These are phyloP conservation scores for Drosophila pandora DNA, from an alignment of 1,140 invertebrate species.

Conservation along the genomic window DNA sequence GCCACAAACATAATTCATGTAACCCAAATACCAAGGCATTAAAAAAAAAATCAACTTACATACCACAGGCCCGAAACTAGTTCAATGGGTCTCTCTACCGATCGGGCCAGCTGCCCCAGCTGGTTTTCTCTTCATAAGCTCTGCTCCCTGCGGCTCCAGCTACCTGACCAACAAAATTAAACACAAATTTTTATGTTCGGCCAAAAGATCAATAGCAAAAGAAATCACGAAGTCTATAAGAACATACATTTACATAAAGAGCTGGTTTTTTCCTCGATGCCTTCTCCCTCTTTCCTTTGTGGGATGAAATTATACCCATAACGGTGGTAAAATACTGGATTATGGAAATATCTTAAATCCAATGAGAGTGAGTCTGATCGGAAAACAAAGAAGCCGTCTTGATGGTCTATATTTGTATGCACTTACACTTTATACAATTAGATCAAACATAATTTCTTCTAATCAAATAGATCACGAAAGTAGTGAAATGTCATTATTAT, in stretches of 20 bases:
- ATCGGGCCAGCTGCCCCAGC: conserved; percentile 56
- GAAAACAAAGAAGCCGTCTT: conserved; percentile 23
- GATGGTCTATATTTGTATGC: not conserved
- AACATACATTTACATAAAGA: conserved; percentile 73
- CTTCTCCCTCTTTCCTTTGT: conserved; percentile 2
- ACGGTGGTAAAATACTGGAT: conserved; percentile 25
- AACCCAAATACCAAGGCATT: conserved; percentile 73
- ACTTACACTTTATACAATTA: not conserved
- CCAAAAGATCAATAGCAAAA: conserved; percentile 69
- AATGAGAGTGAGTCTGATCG: conserved; percentile 66
- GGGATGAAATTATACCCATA: conserved; percentile 16
- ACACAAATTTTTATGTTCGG: conserved; percentile 69
- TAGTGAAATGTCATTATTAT: not conserved
- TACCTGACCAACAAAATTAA: conserved; percentile 74
- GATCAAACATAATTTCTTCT: not conserved
- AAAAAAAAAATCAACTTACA: conserved; percentile 46
- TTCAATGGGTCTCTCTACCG: conserved; percentile 69
- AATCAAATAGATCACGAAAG: not conserved
- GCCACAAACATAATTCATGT: conserved; percentile 46
- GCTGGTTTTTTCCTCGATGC: conserved; percentile 55
- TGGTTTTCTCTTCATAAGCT: conserved; percentile 54
- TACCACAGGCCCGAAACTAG: conserved; percentile 73
- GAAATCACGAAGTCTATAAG: conserved; percentile 56
- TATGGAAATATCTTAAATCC: conserved; percentile 10
- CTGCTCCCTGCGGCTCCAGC: conserved; percentile 31